These are phyloP conservation scores for Hippopotamus amphibius DNA, from an alignment of 2,113 vertebrate genomes.

Conservation along the genomic window DNA sequence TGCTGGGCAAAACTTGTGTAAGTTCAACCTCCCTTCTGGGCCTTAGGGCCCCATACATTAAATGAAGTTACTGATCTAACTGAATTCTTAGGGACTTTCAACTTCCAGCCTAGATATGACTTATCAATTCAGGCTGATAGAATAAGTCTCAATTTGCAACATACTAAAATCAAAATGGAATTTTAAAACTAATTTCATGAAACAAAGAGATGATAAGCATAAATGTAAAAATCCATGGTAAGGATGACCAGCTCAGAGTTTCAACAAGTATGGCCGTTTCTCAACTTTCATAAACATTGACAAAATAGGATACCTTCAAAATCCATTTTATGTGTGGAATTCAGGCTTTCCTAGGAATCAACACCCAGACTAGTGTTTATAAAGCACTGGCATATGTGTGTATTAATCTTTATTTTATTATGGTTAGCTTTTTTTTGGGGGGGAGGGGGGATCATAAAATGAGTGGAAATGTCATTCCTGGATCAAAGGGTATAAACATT, in stretches of 20 bases:
- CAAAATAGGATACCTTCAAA: background rate
- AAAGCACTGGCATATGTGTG: background rate
- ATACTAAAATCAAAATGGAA: background rate
- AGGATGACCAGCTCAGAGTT: background rate
- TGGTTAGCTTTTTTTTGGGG: background rate
- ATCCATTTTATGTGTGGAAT: background rate
- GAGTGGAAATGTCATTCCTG: background rate
- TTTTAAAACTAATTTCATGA: background rate
- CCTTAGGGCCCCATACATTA: background rate
- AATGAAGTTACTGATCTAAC: background rate
- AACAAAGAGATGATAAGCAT: background rate
- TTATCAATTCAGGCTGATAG: background rate
- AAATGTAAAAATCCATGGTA: background rate
- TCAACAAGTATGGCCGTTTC: background rate
- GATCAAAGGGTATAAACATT: background rate
- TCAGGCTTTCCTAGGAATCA: background rate
- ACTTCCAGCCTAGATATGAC: background rate
- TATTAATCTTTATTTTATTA: background rate
- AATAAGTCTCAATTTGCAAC: background rate
- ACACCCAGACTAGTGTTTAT: background rate
- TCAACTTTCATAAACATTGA: background rate
- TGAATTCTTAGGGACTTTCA: background rate
- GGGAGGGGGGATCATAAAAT: background rate
- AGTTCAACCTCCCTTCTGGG: background rate
- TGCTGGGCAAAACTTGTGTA: background rate